A percentile compares a stretch with the other conserved stretches of the same genome.
Conservation (phyloP, 2,797 vertebrate species). For the Rhinoraja longicauda region DNA sequence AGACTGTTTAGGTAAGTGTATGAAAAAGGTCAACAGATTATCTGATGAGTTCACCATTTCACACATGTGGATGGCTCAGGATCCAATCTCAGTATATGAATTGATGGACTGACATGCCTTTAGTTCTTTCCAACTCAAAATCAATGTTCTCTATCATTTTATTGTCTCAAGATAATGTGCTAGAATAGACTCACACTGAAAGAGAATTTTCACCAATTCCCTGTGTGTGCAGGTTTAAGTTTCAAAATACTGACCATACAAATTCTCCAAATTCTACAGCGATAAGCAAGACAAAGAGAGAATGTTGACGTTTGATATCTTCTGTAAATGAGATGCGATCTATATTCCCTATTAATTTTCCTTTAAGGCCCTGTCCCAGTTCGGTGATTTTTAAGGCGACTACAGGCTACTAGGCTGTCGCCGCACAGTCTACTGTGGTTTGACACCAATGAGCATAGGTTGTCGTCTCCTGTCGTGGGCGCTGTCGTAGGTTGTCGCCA, state of each 20-base stretch:
- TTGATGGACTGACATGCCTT: not conserved
- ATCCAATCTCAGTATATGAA: not conserved
- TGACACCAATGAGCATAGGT: too few species aligned
- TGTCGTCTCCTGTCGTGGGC: too few species aligned
- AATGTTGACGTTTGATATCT: not conserved
- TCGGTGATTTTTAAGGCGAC: too few species aligned
- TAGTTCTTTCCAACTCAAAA: not conserved
- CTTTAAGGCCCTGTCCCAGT: too few species aligned
- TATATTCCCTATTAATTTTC: not conserved
- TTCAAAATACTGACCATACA: too few species aligned
- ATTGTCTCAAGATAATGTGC: not conserved
- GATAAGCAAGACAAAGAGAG: not conserved
- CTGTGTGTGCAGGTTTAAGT: not conserved
- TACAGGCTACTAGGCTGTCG: too few species aligned
- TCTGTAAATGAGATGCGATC: not conserved
- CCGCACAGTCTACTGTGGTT: too few species aligned
- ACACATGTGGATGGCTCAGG: not conserved
- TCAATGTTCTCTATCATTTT: not conserved
- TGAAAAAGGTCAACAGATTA: not conserved
- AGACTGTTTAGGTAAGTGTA: not conserved
- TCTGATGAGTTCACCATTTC: not conserved
- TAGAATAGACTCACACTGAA: not conserved
- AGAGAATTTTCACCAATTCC: not conserved
- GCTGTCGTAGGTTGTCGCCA: too few species aligned
- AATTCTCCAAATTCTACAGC: not conserved